These are phyloP conservation scores for Ochropleura leucogaster DNA, from an alignment of 2,888 invertebrate genomes.

Conservation along the genomic window DNA sequence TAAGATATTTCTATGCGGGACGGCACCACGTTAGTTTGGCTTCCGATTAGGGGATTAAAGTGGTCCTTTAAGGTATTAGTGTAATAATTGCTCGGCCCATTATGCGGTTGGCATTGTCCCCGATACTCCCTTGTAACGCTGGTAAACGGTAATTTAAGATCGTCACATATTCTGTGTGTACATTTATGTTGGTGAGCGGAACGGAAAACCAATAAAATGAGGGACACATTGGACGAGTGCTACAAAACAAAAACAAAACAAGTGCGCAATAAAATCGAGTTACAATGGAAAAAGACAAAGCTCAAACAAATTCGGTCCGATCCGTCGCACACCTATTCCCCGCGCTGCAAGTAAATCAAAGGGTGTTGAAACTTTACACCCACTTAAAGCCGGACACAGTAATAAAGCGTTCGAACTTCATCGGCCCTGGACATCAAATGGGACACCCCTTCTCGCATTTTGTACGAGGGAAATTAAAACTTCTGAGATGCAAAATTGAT, in stretches of 20 bases:
- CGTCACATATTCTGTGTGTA: slow-evolving; percentile 62
- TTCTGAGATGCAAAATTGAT: slow-evolving; percentile 79
- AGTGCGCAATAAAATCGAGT: slow-evolving; percentile 73
- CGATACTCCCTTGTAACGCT: slow-evolving; percentile 68
- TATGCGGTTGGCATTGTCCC: slow-evolving; percentile 85
- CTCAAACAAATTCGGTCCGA: slow-evolving; percentile 82
- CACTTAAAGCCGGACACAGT: slow-evolving; percentile 91
- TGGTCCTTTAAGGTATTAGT: slow-evolving; percentile 89
- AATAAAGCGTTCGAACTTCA: slow-evolving; percentile 90
- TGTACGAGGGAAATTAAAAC: slow-evolving; percentile 86
- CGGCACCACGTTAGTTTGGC: slow-evolving; percentile 89
- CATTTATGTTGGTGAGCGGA: slow-evolving; percentile 14
- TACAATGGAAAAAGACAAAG: slow-evolving; percentile 79
- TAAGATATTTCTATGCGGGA: slow-evolving; percentile 91
- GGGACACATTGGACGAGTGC: slow-evolving; percentile 45
- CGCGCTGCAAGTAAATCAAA: slow-evolving; percentile 89
- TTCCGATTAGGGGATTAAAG: slow-evolving; percentile 90
- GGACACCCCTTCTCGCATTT: slow-evolving; percentile 87
- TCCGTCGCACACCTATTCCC: slow-evolving; percentile 84
- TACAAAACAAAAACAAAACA: slow-evolving; percentile 71
- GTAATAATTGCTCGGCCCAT: slow-evolving; percentile 88
- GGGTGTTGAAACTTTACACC: slow-evolving; percentile 91
- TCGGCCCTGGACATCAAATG: slow-evolving; percentile 89
- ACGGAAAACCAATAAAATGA: slow-evolving; percentile 51
- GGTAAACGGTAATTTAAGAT: slow-evolving; percentile 69